These are phyloP conservation scores for Pyrrhura leucotis DNA, from an alignment of 2,797 vertebrate species.

Conservation along the genomic window DNA sequence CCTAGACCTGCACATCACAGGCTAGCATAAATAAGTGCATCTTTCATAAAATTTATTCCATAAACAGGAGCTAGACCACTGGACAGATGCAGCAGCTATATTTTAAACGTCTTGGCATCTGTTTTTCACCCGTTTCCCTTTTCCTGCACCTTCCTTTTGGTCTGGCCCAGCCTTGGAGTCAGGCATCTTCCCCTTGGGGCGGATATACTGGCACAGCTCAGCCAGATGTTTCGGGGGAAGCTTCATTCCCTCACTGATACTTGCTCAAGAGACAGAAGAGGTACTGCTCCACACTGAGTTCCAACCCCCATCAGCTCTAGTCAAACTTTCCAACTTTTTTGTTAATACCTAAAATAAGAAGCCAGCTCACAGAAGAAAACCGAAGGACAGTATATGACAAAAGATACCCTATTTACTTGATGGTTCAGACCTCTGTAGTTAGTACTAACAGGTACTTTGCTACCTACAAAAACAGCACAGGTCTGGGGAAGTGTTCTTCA, in stretches of 20 bases:
- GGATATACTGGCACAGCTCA: background rate
- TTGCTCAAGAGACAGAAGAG: background rate
- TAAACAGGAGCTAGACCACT: conserved; percentile 28
- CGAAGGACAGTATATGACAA: background rate
- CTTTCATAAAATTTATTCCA: conserved; percentile 58
- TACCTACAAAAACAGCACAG: background rate
- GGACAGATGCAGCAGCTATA: conserved; percentile 7
- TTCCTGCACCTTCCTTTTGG: conserved; percentile 14
- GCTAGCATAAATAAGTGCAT: conserved; percentile 49
- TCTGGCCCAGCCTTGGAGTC: conserved; percentile 15
- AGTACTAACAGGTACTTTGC: background rate
- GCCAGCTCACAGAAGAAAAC: background rate
- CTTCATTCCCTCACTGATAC: background rate
- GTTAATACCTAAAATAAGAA: background rate
- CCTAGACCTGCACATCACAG: conserved; percentile 28
- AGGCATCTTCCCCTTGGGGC: background rate
- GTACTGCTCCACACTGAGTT: background rate
- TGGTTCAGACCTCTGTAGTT: background rate
- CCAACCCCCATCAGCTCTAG: background rate
- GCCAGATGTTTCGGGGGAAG: conserved; percentile 34
- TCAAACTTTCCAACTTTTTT: background rate
- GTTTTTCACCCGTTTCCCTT: background rate
- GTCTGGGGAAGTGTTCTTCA: background rate
- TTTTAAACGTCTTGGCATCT: conserved; percentile 37
- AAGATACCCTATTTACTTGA: background rate